These are phyloP conservation scores for Tinamus major DNA, from an alignment of 2,797 vertebrate species.

Conservation along the genomic window DNA sequence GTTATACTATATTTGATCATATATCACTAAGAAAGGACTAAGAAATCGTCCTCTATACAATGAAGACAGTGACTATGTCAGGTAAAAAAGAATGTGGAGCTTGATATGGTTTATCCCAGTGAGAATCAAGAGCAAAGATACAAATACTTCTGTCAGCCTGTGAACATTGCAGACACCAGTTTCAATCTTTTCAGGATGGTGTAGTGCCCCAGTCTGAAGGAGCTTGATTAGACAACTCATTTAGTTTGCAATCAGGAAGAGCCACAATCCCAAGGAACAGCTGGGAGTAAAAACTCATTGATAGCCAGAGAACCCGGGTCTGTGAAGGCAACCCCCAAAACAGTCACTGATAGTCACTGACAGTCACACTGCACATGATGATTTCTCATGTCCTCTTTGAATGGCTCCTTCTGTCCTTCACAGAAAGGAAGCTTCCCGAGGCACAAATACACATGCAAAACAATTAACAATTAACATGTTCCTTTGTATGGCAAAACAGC, in stretches of 20 bases:
- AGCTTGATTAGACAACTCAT: neutral
- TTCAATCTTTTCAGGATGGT: neutral
- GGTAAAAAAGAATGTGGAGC: neutral
- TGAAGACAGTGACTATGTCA: neutral
- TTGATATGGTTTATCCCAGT: rapidly evolving
- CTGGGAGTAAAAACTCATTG: neutral
- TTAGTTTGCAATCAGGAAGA: neutral
- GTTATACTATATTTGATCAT: neutral
- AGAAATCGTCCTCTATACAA: neutral
- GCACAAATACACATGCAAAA: neutral
- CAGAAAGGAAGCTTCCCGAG: neutral
- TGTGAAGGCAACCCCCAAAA: neutral
- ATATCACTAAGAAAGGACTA: neutral
- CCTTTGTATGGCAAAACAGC: neutral
- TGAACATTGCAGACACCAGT: neutral
- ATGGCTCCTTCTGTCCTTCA: neutral
- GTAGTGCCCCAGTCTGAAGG: neutral
- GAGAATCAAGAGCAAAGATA: neutral
- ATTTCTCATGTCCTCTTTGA: neutral
- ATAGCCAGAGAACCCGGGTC: neutral
- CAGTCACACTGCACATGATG: neutral
- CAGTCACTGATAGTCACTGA: neutral
- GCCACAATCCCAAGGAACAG: neutral
- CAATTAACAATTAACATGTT: neutral
- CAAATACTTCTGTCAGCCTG: neutral